A percentile compares a stretch with the other conserved stretches of the same genome.
Evolutionary conservation across 2,797 vertebrate genomes (phyloP).

Genomic region (Anguilla anguilla): DNA sequence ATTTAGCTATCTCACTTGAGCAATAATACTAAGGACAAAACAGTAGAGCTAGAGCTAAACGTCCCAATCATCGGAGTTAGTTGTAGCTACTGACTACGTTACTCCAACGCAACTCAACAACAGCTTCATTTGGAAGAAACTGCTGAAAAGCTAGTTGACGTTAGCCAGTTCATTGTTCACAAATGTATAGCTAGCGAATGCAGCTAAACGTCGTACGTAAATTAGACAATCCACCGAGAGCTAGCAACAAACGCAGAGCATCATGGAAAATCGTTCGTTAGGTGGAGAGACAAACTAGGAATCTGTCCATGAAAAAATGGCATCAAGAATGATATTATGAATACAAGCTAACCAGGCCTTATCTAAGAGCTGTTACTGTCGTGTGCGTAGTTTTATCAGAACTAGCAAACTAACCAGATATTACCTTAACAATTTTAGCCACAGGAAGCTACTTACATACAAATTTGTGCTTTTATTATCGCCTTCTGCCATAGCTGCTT

Average conservation of each 20-base stretch:
- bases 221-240: not conserved
- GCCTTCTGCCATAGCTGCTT: constrained; percentile 57
- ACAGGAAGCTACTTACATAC: constrained; percentile 43
- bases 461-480: constrained; percentile 69
- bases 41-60: not conserved
- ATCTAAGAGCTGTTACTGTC: not conserved
- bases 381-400: not conserved
- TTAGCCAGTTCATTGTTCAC: not conserved
- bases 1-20: not conserved
- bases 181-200: not conserved
- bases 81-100: no score
- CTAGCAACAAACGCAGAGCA: not conserved
- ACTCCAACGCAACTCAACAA: not conserved
- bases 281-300: not conserved
- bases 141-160: not conserved
- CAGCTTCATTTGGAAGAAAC: not conserved
- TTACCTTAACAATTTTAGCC: not conserved
- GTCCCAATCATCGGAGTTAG: not conserved
- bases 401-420: not conserved
- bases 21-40: no score
- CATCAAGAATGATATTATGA: not conserved
- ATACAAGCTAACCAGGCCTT: not conserved
- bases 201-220: not conserved
- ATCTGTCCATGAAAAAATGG: not conserved
- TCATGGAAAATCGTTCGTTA: not conserved